Base-by-base conservation (phyloP, 2,888 invertebrate species). In the Herminia tarsipennalis region DNA sequence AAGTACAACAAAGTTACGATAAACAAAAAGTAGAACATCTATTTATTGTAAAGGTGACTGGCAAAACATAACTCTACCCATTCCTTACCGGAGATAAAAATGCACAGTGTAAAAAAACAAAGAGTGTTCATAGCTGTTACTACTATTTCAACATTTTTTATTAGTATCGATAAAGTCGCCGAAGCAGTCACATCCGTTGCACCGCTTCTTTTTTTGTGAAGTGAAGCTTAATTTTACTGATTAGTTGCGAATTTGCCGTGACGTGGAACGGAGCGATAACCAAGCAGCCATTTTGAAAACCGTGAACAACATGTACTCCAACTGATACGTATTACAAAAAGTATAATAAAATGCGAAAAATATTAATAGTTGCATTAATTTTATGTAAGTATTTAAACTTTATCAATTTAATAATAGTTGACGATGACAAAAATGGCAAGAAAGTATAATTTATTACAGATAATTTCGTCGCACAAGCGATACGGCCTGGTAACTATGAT, bases 341-440 rank as follows among this genome's bases (percentile, higher is more conserved):
- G 24, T 18, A 42, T 29, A 37, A 39, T 33, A 62, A 58, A 35
- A 90, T 90, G 90, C 80, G 85, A 36, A 83, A 73, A 71, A 66
- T 88, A 59, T 73, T 90, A 51, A 56, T 88, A 50, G 69, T 88
- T 53, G 86, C 86, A 4, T 75, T 90, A 46, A 67, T 90, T 37
- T 78, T 90, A 22, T 90, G 90, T 90, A 78, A 86, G 88, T 82
- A 6, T 24, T 40, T 27, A 14, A 47, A 51, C 65, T 58, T 17
- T 35, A 6, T 48, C 5, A 18, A 29, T 21, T 17, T 5, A 24
- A 33, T 22, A 20, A 24, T 1, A 10, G 25, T 24, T 17, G 4
- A 24, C 21, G 22, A 38, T 40, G 34, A 46, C 56, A 51, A 61
- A 43, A 36, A 44, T 14, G 2, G 6, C 5, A 44, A 36, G 27